Conservation (phyloP, 2,888 invertebrate species). For the Dysmachus trigonus region DNA sequence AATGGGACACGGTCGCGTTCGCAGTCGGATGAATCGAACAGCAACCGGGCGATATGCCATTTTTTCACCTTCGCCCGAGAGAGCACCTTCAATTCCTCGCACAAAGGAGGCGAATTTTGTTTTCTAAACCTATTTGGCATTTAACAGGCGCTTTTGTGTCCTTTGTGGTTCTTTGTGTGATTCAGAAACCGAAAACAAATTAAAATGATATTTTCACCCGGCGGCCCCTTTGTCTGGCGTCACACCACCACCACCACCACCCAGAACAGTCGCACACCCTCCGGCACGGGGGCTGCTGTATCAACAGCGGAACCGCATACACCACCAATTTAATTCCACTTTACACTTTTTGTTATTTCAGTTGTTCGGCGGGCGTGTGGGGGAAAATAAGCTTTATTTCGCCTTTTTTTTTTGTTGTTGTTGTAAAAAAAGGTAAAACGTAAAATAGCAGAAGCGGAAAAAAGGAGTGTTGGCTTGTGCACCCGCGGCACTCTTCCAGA, state of each 20-base stretch:
- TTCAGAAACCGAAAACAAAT: conserved; percentile 34
- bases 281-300: not conserved
- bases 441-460: not conserved
- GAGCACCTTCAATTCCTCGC: conserved; percentile 3
- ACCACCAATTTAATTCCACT: conserved; percentile 36
- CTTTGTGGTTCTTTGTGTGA: conserved; percentile 35
- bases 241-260: not conserved
- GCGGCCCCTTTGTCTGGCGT: not conserved
- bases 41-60: conserved; percentile 7
- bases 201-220: conserved; percentile 39
- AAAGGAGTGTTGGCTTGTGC: not conserved
- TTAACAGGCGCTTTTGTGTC: conserved; percentile 29
- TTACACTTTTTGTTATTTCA: conserved; percentile 35
- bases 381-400: conserved; percentile 10
- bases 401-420: not conserved
- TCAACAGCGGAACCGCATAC: conserved; percentile 18
- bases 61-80: not conserved
- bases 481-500: not conserved
- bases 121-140: conserved; percentile 37
- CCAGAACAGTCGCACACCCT: not conserved
- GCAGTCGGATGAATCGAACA: not conserved
- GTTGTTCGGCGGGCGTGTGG: not conserved
- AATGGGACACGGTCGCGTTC: not conserved
- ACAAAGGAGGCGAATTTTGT: conserved; percentile 28
- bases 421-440: not conserved